Evolutionary conservation across 2,113 vertebrate species (phyloP).

Genomic region (Callipepla squamata): DNA sequence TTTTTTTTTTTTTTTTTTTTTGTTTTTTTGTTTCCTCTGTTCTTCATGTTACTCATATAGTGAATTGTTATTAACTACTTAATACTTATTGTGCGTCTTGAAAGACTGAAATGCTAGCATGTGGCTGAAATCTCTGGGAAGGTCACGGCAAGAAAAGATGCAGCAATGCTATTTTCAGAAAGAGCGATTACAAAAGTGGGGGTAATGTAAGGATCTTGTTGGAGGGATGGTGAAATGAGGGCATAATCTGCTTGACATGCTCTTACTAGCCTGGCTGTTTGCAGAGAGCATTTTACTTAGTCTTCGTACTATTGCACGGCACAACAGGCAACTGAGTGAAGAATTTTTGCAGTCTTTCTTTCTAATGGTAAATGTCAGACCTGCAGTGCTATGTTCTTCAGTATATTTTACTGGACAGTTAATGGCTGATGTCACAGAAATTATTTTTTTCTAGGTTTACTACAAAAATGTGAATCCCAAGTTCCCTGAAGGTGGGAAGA

Average conservation of each 20-base stretch:
- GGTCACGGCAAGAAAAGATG: neutral
- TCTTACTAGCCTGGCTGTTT: neutral
- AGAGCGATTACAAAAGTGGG: neutral
- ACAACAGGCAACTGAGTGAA: neutral
- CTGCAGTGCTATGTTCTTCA: neutral
- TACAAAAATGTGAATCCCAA: conserved; percentile 86
- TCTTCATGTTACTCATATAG: neutral
- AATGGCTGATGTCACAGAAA: neutral
- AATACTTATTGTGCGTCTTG: neutral
- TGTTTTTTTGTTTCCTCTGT: neutral
- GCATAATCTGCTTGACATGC: neutral
- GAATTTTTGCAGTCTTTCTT: neutral
- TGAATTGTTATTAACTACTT: neutral
- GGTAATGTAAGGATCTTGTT: neutral
- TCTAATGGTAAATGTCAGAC: neutral
- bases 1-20: no score
- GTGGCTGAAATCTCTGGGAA: neutral
- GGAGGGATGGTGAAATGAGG: neutral
- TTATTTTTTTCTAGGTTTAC: conserved; percentile 82
- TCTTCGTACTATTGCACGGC: neutral
- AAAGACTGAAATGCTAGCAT: neutral
- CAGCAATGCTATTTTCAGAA: neutral
- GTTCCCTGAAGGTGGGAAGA: conserved; percentile 90
- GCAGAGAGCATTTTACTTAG: neutral
- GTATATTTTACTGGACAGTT: neutral